Evolutionary conservation across 2,113 vertebrate species (phyloP).

Genomic region (Platycercus adscitus): DNA sequence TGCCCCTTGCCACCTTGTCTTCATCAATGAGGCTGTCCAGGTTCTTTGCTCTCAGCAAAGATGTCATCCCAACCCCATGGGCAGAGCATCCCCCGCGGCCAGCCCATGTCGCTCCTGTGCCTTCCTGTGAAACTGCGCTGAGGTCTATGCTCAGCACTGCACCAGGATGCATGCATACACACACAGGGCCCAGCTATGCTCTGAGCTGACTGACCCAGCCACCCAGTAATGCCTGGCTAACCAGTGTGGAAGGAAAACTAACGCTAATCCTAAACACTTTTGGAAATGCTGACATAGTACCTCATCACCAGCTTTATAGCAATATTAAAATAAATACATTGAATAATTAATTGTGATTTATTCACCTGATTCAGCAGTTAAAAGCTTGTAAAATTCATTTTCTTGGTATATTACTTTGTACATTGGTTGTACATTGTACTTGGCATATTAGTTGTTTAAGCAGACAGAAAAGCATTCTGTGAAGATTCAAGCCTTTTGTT

Average conservation of each 20-base stretch:
- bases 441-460: not conserved
- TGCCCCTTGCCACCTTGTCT: not conserved
- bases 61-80: not conserved
- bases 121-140: not conserved
- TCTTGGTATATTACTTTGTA: not conserved
- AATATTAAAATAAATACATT: not conserved
- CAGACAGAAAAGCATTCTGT: not conserved
- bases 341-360: not conserved
- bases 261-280: not conserved
- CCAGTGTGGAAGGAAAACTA: not conserved
- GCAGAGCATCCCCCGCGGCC: not conserved
- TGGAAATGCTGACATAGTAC: not conserved
- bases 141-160: not conserved
- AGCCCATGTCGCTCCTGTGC: not conserved
- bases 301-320: not conserved
- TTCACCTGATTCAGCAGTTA: not conserved
- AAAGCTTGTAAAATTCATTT: not conserved
- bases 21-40: rapidly evolving
- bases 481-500: not conserved
- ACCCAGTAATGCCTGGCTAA: not conserved
- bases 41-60: not conserved
- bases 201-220: rapidly evolving
- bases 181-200: rapidly evolving
- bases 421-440: not conserved
- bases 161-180: rapidly evolving